phyloP scores from a whole-genome alignment of 2,888 invertebrate species.

The Nowickia ferox region DNA sequence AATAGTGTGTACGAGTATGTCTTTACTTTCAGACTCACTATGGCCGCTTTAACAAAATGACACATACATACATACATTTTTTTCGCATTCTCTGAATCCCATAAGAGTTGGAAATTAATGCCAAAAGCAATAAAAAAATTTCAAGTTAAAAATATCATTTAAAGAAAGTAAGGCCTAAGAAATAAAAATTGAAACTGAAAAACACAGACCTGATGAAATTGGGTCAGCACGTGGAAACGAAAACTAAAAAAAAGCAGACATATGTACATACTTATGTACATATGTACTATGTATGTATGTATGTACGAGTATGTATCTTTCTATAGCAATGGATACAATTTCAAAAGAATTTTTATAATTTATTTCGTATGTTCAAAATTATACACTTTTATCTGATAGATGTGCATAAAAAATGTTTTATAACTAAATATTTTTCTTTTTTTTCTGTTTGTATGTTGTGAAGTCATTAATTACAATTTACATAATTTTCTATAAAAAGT shows the following conservation, averaged over 20 bases:
- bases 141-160: constrained; percentile 47
- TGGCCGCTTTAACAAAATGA: neutral
- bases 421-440: neutral
- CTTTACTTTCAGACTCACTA: constrained; percentile 5
- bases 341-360: neutral
- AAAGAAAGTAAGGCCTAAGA: constrained; percentile 61
- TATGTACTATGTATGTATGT: neutral
- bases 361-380: neutral
- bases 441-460: constrained; percentile 13
- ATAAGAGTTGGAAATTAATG: neutral
- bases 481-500: constrained; percentile 53
- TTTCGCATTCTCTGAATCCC: constrained; percentile 28
- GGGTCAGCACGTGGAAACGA: constrained; percentile 36
- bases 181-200: constrained; percentile 25
- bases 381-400: neutral
- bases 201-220: constrained; percentile 32
- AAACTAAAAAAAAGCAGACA: neutral
- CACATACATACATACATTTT: constrained; percentile 30
- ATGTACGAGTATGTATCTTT: no score
- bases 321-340: neutral
- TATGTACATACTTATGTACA: neutral
- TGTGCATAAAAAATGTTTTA: neutral
- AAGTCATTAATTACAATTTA: constrained; percentile 63
- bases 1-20: no score
- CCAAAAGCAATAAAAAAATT: constrained; percentile 10